Base-by-base conservation (phyloP, 2,113 vertebrate genomes). In the Cavia aperea region DNA sequence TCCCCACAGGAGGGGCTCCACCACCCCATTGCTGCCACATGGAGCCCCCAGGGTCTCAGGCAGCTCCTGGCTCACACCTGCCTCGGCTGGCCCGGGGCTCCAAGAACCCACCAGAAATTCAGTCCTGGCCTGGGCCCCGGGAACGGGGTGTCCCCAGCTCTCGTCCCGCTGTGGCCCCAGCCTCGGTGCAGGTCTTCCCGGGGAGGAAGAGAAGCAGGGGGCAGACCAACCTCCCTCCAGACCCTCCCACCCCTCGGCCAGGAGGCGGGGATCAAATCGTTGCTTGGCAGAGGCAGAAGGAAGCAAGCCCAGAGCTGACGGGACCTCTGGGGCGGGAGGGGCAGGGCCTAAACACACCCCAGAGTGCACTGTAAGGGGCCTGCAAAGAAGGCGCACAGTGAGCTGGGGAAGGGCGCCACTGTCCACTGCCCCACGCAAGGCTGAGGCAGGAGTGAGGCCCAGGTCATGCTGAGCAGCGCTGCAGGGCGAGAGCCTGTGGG, bases 401-500 rank as follows among this genome's bases (percentile, higher is more conserved):
- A 56, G 56, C 56, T 56, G 56, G 56, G 56, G 39, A 39, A 15
- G 56, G 36, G 66, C 1, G 0, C 56, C 54, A 2, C 21, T 4
- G 60, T 9, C 81, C 54, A 65, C 21, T 83, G 14, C 51, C 19
- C 51, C 49, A 16, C 14, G 26, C 54, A 58, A 56, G 54, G 33
- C 10, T 6, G 63, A 63, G 70, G 23, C 15, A 60, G 54, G 86
- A 4, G 19, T 72, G 75, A n/a, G 1, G 66, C 23, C 16, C 16
- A 58, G 56, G 56, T 19, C 14, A 0, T 7, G 3, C 36, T 26
- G 36, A 26, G 23, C 10, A 12, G 63, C n/a, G n/a, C 43, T 1
- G 0, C 56, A 5, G 66, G 60, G 4, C 7, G 15, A 83, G 63
- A 1, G 46, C 4, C 14, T 18, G 0, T 13, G 5, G 68, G 56